Percentiles rank a stretch among this genome's conserved stretches.
Evolutionary conservation across 2,888 invertebrate genomes (phyloP).

Genomic region (Polymixis lichenea): DNA sequence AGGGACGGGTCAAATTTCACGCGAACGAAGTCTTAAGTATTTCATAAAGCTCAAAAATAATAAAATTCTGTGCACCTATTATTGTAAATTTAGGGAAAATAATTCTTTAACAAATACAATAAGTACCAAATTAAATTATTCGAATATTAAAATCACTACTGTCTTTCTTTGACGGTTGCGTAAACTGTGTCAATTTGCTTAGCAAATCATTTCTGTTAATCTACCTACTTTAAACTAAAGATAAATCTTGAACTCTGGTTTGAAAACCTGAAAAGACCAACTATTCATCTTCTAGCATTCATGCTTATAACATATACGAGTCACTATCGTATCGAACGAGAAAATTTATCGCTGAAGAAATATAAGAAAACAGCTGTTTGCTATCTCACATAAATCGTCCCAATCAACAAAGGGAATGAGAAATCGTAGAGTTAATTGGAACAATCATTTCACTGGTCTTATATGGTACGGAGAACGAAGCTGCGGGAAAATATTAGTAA

Average conservation of each 20-base stretch:
- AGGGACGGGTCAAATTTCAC: too few relatives aligned
- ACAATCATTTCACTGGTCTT: constrained; percentile 41
- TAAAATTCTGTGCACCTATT: not conserved
- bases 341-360: constrained; percentile 26
- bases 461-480: not conserved
- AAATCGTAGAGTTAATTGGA: constrained; percentile 49
- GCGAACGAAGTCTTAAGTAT: too few relatives aligned
- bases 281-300: not conserved
- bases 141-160: not conserved
- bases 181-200: too few relatives aligned
- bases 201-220: too few relatives aligned
- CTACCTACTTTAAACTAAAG: not conserved
- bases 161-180: not conserved
- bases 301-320: not conserved
- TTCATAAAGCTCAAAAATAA: not conserved
- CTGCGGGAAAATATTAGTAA: constrained; percentile 14
- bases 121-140: not conserved
- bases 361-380: constrained; percentile 39
- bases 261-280: not conserved
- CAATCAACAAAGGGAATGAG: constrained; percentile 52
- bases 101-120: not conserved
- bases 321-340: constrained; percentile 19
- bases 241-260: not conserved
- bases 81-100: not conserved
- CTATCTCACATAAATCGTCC: constrained; percentile 46